phyloP scores from a whole-genome alignment of 2,888 invertebrate genomes.

The Caenorhabditis sp. region DNA sequence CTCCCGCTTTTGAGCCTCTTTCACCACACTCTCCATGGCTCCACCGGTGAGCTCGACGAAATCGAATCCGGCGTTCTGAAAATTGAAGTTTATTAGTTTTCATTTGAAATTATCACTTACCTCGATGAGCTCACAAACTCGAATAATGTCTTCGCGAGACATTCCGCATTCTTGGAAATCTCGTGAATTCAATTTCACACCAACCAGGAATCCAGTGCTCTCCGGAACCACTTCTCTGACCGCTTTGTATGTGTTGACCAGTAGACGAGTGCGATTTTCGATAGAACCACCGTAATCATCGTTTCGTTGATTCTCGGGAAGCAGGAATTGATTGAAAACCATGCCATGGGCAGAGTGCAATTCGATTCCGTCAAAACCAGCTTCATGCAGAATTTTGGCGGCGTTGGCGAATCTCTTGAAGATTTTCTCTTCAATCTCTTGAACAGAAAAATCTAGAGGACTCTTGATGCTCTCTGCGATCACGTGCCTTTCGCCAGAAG shows the following conservation, averaged over 20 bases:
- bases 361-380: conserved; percentile 77
- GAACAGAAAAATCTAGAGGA: conserved; percentile 60
- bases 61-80: conserved; percentile 74
- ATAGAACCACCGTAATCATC: conserved; percentile 76
- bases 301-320: conserved; percentile 70
- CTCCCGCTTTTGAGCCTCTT: conserved; percentile 61
- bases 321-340: conserved; percentile 76
- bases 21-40: conserved; percentile 70
- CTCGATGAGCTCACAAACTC: conserved; percentile 55
- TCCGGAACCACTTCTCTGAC: conserved; percentile 64
- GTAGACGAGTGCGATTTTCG: conserved; percentile 74
- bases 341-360: conserved; percentile 78
- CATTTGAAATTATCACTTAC: neutral
- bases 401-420: conserved; percentile 65
- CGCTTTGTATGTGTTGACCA: conserved; percentile 71
- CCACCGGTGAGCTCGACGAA: conserved; percentile 80
- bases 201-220: conserved; percentile 72
- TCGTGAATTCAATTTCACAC: conserved; percentile 77
- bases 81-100: neutral
- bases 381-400: conserved; percentile 54
- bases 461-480: conserved; percentile 21
- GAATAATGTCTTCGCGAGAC: conserved; percentile 62
- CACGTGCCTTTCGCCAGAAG: conserved; percentile 6
- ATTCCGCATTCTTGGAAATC: conserved; percentile 78
- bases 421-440: conserved; percentile 71